Evolutionary conservation across 2,888 invertebrate genomes (phyloP).

Genomic region (Drosophila flavopinicola): DNA sequence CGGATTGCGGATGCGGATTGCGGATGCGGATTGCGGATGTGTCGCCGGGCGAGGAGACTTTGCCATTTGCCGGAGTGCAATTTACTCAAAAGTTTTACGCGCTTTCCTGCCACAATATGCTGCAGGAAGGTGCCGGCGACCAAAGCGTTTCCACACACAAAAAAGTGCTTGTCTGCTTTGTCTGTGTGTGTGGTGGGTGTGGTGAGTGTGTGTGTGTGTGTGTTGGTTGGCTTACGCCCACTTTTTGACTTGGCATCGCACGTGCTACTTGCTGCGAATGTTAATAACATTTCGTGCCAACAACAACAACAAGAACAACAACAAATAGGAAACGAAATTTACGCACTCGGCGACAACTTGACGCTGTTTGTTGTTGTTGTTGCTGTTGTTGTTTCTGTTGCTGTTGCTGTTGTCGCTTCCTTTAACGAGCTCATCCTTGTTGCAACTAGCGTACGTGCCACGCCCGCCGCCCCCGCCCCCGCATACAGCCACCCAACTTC

Average conservation of each 20-base stretch:
- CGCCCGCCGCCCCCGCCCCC: too few relatives aligned
- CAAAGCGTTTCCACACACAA: conserved; percentile 6
- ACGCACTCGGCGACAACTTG: conserved; percentile 48
- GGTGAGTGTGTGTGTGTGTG: conserved; percentile 11
- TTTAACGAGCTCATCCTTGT: conserved; percentile 79
- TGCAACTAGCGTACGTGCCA: conserved; percentile 68
- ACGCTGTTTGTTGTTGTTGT: conserved; percentile 18
- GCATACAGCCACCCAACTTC: conserved; percentile 18
- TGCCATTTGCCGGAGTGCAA: conserved; percentile 48
- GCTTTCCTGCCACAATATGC: conserved; percentile 54
- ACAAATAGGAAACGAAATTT: conserved; percentile 34
- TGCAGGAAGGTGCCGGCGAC: conserved; percentile 1
- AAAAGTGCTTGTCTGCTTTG: conserved; percentile 7
- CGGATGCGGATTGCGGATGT: conserved; percentile 39
- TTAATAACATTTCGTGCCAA: conserved; percentile 71
- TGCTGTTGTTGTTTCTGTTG: conserved; percentile 21
- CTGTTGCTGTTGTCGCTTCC: conserved; percentile 57
- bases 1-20: conserved; percentile 17
- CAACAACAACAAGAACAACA: conserved; percentile 32
- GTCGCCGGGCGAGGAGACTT: conserved; percentile 48
- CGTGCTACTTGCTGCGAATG: conserved; percentile 68
- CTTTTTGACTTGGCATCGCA: conserved; percentile 46
- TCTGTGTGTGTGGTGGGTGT: conserved; percentile 1
- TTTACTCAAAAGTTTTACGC: conserved; percentile 62
- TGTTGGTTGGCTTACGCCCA: conserved; percentile 23